phyloP scores from a whole-genome alignment of 2,888 invertebrate genomes.

The Aplocera efformata region DNA sequence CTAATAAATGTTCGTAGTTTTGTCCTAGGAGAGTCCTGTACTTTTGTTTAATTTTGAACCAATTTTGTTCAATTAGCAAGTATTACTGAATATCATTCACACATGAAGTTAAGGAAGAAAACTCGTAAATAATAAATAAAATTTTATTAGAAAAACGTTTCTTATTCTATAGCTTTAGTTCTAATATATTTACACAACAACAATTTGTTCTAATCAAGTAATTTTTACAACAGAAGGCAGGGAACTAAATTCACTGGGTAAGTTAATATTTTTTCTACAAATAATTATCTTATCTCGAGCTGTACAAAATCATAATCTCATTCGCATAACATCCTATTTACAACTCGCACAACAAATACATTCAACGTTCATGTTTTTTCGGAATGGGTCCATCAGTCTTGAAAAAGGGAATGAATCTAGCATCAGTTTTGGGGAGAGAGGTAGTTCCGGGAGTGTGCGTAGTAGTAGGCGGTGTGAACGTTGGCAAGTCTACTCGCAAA shows the following conservation, averaged over 20 bases:
- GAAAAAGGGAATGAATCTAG: conserved; percentile 56
- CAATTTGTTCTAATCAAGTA: conserved; percentile 32
- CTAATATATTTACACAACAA: conserved; percentile 64
- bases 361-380: conserved; percentile 4
- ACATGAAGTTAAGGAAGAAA: conserved; percentile 24
- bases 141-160: conserved; percentile 63
- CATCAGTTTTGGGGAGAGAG: conserved; percentile 34
- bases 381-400: conserved; percentile 30
- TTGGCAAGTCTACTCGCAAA: conserved; percentile 80
- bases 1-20: conserved; percentile 28
- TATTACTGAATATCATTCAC: conserved; percentile 31
- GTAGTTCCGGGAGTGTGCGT: conserved; percentile 38
- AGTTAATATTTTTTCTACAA: conserved; percentile 1
- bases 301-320: conserved; percentile 22
- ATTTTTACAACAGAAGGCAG: conserved; percentile 25
- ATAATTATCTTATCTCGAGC: conserved; percentile 13
- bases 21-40: conserved; percentile 25
- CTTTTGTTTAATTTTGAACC: conserved; percentile 32
- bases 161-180: conserved; percentile 54
- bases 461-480: conserved; percentile 72
- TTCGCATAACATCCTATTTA: conserved; percentile 22
- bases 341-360: conserved; percentile 17
- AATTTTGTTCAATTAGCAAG: conserved; percentile 31
- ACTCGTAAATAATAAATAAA: conserved; percentile 67
- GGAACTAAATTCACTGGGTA: conserved; percentile 27